phyloP scores from a whole-genome alignment of 1,140 invertebrate species.

The Drosophila tropicalis region DNA sequence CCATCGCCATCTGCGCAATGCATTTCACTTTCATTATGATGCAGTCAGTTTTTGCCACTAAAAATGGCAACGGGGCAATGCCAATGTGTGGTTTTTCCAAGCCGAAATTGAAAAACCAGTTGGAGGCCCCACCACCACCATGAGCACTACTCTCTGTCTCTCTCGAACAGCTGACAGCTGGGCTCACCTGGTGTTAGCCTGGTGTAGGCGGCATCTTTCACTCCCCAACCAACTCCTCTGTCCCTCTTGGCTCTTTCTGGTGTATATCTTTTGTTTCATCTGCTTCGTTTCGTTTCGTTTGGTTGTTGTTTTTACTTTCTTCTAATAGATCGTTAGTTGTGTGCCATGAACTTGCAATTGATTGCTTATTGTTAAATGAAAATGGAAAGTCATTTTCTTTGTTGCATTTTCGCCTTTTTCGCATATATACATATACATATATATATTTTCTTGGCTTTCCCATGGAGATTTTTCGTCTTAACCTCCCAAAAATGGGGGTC shows the following conservation, averaged over 20 bases:
- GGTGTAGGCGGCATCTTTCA: conserved; percentile 46
- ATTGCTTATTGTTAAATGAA: conserved; percentile 82
- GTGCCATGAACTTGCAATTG: conserved; percentile 79
- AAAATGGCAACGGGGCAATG: conserved; percentile 75
- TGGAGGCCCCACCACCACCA: conserved; percentile 43
- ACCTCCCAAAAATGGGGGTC: conserved; percentile 23
- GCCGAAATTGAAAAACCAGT: conserved; percentile 78
- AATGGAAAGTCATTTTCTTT: conserved; percentile 79
- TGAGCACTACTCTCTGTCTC: background rate
- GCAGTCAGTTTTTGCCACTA: conserved; percentile 80
- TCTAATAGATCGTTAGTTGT: conserved; percentile 81
- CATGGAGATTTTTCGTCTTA: background rate
- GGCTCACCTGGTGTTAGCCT: conserved; percentile 54
- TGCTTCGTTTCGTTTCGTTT: conserved; percentile 36
- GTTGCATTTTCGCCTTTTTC: conserved; percentile 32
- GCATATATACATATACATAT: too few species aligned
- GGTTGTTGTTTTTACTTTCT: conserved; percentile 79
- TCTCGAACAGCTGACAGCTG: conserved; percentile 74
- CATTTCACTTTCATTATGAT: conserved; percentile 81
- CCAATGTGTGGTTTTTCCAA: conserved; percentile 79
- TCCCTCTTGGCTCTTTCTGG: conserved; percentile 24
- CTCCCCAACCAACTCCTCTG: conserved; percentile 13
- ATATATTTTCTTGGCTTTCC: conserved; percentile 31
- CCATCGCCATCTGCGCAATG: conserved; percentile 76
- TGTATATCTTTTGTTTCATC: conserved; percentile 55